Evolutionary conservation across 2,113 vertebrate species (phyloP), one percentile per base, ranked within the genome.

Genomic region (Oreochromis spilurus): DNA sequence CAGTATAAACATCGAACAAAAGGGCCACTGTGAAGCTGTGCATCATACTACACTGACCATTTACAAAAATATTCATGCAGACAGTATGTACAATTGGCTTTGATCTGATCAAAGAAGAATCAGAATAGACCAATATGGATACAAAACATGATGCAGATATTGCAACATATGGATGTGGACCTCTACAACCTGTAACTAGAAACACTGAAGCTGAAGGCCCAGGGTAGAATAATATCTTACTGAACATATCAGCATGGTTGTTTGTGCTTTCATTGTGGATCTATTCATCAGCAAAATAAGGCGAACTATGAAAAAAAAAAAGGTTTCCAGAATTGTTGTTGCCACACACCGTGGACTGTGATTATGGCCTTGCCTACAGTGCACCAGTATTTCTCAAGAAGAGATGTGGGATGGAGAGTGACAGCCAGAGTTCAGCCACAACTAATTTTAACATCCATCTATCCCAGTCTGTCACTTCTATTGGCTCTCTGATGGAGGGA

Each of bases 391-490:
- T 96, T 96, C 95, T 95, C 93, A 95, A 96, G 16, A 79, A 83
- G 84, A 85, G 85, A 90, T 17, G 14, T 83, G 84, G 82, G 88
- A 88, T 85, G 85, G 8, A 90, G 62, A 91, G 87, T 85, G 90
- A 91, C 82, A 93, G 93, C 94, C 92, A 97, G 96, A 97, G 97
- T 97, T 97, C 96, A 96, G 94, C 97, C 95, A 96, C 95, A 89
- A 96, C 97, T 97, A 97, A 97, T 97, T 92, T 89, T 89, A 93
- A 91, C 83, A 78, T 89, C 65, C 57, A 88, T 87, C 78, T 81
- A 82, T 91, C 89, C 36, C 50, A 58, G 67, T 84, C 83, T 29
- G 70, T 90, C 82, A 55, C 72, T 67, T 70, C 36, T 65, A 79
- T 80, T 92, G 79, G 57, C 14, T 82, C 79, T 72, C 21, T 72